These are phyloP conservation scores for Plagodis pulveraria DNA, from an alignment of 2,888 invertebrate species.

Conservation along the genomic window DNA sequence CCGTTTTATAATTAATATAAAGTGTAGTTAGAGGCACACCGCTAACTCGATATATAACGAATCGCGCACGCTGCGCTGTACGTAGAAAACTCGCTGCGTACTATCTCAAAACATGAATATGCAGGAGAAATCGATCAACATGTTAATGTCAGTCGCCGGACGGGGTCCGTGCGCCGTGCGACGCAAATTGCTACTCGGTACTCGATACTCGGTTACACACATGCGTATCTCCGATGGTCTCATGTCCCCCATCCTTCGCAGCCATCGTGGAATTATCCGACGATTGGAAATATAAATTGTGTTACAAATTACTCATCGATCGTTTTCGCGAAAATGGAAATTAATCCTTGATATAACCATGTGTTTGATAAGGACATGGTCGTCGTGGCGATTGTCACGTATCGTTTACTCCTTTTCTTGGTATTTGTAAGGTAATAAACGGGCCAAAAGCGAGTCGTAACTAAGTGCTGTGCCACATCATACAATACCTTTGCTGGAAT, in stretches of 20 bases:
- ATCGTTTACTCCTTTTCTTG: constrained; percentile 16
- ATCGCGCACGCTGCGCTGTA: constrained; percentile 36
- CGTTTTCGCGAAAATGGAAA: background rate
- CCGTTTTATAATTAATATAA: no score
- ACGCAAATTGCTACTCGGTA: constrained; percentile 43
- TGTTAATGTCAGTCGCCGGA: constrained; percentile 53
- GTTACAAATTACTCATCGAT: background rate
- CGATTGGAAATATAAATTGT: constrained; percentile 15
- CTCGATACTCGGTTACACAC: constrained; percentile 8
- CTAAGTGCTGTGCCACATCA: no score
- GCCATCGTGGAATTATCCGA: constrained; percentile 2
- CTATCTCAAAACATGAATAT: constrained; percentile 53
- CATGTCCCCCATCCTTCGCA: background rate
- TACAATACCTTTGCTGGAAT: no score
- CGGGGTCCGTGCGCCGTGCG: constrained; percentile 42
- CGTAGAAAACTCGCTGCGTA: constrained; percentile 35
- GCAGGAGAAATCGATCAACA: constrained; percentile 59
- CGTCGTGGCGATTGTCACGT: constrained; percentile 32
- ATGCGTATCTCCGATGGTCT: constrained; percentile 5
- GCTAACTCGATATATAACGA: constrained; percentile 29
- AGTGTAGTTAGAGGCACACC: no score
- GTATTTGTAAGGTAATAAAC: no score
- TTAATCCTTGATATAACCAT: constrained; percentile 3
- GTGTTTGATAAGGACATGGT: constrained; percentile 9
- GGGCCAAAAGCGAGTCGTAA: no score